A percentile compares a stretch with the other conserved stretches of the same genome.
Evolutionary conservation across 2,113 vertebrate species (phyloP).

Genomic region (Nyctereutes procyonoides): DNA sequence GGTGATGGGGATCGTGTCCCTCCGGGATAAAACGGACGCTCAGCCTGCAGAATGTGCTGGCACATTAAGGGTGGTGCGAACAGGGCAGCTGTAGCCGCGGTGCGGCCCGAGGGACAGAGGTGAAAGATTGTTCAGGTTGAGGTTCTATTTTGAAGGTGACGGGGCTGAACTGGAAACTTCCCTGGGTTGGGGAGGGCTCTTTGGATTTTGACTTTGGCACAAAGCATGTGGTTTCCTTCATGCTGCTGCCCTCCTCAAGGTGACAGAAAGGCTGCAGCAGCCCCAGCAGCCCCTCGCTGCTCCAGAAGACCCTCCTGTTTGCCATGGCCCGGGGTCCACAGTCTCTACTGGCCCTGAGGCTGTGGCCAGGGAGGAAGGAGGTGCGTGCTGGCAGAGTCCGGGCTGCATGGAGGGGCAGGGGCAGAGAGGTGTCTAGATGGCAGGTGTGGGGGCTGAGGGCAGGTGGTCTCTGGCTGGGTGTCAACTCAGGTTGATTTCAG

Average conservation of each 20-base stretch:
- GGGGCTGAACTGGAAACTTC: neutral
- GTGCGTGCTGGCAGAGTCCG: fast-evolving
- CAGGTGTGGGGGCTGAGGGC: neutral
- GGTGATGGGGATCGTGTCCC: neutral
- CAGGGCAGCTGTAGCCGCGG: fast-evolving
- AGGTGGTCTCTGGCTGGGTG: neutral
- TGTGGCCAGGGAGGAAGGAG: fast-evolving
- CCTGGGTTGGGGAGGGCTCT: neutral
- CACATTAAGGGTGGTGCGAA: fast-evolving
- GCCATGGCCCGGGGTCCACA: fast-evolving
- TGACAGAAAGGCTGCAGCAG: neutral
- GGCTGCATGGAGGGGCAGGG: fast-evolving
- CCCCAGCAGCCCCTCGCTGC: neutral
- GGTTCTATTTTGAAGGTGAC: neutral
- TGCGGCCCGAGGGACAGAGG: fast-evolving
- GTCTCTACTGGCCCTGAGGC: fast-evolving
- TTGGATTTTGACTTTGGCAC: fast-evolving
- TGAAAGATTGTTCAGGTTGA: neutral
- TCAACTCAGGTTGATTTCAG: fast-evolving
- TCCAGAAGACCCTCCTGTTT: too few relatives aligned
- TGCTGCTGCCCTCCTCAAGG: neutral
- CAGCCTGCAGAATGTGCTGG: neutral
- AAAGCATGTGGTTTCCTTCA: neutral
- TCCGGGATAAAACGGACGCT: fast-evolving
- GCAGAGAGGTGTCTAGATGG: fast-evolving